These are phyloP conservation scores for Lordiphosa andalusiaca DNA, from an alignment of 2,888 invertebrate species.

Conservation along the genomic window DNA sequence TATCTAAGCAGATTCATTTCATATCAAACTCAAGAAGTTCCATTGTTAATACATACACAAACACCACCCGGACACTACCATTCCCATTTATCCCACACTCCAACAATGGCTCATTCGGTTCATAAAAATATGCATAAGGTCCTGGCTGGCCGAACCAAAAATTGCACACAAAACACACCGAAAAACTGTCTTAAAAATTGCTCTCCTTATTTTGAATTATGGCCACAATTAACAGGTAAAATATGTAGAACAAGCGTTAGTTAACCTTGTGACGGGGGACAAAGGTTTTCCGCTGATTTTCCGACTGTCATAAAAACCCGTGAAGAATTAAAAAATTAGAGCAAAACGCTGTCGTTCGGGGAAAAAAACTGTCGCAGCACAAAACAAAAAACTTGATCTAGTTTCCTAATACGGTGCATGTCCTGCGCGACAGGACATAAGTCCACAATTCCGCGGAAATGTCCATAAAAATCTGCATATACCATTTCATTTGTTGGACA, in stretches of 20 bases:
- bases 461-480: constrained; percentile 75
- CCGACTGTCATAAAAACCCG: constrained; percentile 56
- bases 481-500: constrained; percentile 38
- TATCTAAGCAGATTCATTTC: no score
- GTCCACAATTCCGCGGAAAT: constrained; percentile 48
- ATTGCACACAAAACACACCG: not conserved
- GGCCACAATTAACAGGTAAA: constrained; percentile 72
- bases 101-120: no score
- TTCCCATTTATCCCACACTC: no score
- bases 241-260: constrained; percentile 21
- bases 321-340: constrained; percentile 76
- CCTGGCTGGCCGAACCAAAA: no score
- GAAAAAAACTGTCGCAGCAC: constrained; percentile 67
- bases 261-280: constrained; percentile 57
- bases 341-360: constrained; percentile 56
- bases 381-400: constrained; percentile 78
- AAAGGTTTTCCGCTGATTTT: constrained; percentile 45
- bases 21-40: no score
- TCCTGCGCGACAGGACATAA: constrained; percentile 61
- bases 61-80: no score
- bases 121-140: no score
- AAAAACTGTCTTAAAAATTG: constrained; percentile 44
- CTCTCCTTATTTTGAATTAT: constrained; percentile 39
- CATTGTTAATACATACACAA: no score
- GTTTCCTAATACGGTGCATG: constrained; percentile 62